Percentiles rank a stretch among this genome's conserved stretches.
These are phyloP conservation scores for Hirundichthys speculiger DNA, from an alignment of 2,113 vertebrate species.

Conservation along the genomic window DNA sequence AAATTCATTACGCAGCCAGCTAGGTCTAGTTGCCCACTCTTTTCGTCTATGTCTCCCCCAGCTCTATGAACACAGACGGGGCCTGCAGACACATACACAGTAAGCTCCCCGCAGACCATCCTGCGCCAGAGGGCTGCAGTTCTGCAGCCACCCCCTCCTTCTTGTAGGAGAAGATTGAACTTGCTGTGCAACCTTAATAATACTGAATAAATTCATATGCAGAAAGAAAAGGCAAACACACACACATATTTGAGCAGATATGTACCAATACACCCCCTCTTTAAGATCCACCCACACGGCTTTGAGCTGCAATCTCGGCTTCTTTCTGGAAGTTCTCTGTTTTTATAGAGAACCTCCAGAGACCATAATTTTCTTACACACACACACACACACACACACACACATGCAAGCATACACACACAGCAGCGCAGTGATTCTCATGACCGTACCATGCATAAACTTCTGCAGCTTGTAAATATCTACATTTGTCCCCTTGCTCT, in stretches of 20 bases:
- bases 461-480: constrained; percentile 23
- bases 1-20: constrained; percentile 78
- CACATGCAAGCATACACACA: neutral
- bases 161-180: constrained; percentile 42
- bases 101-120: constrained; percentile 68
- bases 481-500: constrained; percentile 13
- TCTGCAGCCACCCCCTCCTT: constrained; percentile 39
- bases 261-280: constrained; percentile 8
- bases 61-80: constrained; percentile 59
- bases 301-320: constrained; percentile 46
- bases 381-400: constrained; percentile 21
- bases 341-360: constrained; percentile 43
- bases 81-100: constrained; percentile 69
- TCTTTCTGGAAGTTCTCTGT: constrained; percentile 39
- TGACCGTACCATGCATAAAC: constrained; percentile 30
- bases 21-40: constrained; percentile 52
- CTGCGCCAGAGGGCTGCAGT: constrained; percentile 70
- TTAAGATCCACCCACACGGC: constrained; percentile 47
- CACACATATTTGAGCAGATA: constrained; percentile 19
- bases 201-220: constrained; percentile 42
- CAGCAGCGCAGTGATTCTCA: constrained; percentile 8
- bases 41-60: constrained; percentile 50
- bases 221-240: constrained; percentile 35
- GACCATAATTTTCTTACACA: constrained; percentile 59
- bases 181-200: constrained; percentile 43